Base-by-base conservation (phyloP, 2,113 vertebrate species). In the Vulpes lagopus region DNA sequence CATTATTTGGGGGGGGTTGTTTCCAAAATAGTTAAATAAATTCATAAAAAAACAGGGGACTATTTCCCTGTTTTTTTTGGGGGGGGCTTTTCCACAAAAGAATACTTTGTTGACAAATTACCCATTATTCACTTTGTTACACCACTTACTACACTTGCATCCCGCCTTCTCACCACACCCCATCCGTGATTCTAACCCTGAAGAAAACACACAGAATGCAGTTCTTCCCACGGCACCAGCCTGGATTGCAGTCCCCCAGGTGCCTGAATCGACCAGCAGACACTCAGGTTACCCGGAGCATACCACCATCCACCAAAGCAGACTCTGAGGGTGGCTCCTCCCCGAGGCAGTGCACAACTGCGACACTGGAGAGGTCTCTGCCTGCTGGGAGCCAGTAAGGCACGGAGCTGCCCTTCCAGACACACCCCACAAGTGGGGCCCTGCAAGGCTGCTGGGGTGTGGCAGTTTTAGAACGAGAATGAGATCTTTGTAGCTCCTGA, bases 31-130 rank as follows among this genome's bases (percentile, higher is more conserved):
- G 73, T 74, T 49, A 74, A 74, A 74, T 74, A 38, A 74, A 74
- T 6, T 49, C 73, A 49, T 15, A 74, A 43, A 43, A 43, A 43
- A 43, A 43, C 7, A 43, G 43, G 43, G 43, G 43, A 43, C 43
- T 43, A 5, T 43, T 43, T 5, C 43, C 7, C 38, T 43, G 43
- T 43, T 43, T 43, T 43, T 6, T 38, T 38, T 3, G 43, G 43
- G 43, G 43, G 7, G 79, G 1, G 0, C 85, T 97, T 95, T 97
- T 78, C 97, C 97, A 93, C 62, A 96, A 98, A 97, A 78, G 93
- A 98, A 97, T 92, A 83, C 98, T 99, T 99, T 99, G 99, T 98
- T 99, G 97, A 98, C 96, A 98, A 74, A 51, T 96, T 95, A 97
- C 64, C 94, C 96, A 79, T n/a, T 79, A 43, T 64, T 96, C 53